phyloP scores from a whole-genome alignment of 2,113 vertebrate genomes.

The Paradoxurus hermaphroditus region DNA sequence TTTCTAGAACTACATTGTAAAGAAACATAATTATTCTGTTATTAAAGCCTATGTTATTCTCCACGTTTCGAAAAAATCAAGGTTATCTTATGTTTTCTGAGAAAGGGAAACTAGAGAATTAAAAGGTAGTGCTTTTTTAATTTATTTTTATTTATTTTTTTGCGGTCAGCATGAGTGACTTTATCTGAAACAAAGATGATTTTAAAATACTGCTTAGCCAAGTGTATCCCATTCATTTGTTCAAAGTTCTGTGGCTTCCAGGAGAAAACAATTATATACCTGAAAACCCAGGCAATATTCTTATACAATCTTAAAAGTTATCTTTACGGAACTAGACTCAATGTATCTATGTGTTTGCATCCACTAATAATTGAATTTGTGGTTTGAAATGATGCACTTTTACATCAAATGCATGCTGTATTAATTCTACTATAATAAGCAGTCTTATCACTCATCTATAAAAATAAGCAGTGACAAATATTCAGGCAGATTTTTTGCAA shows the following conservation, averaged over 20 bases:
- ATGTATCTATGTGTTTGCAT: not conserved
- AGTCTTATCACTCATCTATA: not conserved
- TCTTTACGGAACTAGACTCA: not conserved
- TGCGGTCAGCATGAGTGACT: not conserved
- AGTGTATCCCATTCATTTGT: not conserved
- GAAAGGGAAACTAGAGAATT: slow-evolving; percentile 14
- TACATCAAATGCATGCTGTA: not conserved
- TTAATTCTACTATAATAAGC: not conserved
- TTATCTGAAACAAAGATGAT: slow-evolving; percentile 23
- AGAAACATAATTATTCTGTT: not conserved
- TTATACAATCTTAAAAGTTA: not conserved
- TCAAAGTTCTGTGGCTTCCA: not conserved
- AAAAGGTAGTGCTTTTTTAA: slow-evolving; percentile 40
- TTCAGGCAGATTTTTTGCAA: not conserved
- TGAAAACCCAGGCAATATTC: not conserved
- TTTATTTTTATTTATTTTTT: not conserved
- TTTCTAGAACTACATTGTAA: not conserved
- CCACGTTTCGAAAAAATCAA: not conserved
- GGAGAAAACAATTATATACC: not conserved
- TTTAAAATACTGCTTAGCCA: slow-evolving; percentile 18
- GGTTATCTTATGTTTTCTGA: not conserved
- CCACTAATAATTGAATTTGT: not conserved
- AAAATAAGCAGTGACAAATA: not conserved
- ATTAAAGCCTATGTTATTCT: not conserved
- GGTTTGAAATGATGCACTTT: not conserved